Percentiles rank a stretch among this genome's conserved stretches.
These are phyloP conservation scores for Thaumatotibia leucotreta DNA, from an alignment of 1,140 invertebrate genomes.

Conservation along the genomic window DNA sequence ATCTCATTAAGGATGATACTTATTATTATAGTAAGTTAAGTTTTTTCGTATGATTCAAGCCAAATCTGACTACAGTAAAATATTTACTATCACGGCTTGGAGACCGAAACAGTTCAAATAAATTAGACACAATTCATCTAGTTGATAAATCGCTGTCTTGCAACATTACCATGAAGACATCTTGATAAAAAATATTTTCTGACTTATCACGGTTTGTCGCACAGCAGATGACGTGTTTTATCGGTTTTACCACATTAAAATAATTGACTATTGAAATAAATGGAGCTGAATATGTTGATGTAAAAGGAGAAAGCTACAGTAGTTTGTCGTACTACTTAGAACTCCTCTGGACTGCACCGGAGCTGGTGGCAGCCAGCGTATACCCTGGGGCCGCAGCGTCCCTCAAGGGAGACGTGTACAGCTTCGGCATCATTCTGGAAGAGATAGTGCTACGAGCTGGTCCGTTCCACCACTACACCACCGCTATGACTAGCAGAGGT, in stretches of 20 bases:
- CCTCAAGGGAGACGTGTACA: constrained; percentile 92
- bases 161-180: too few species aligned
- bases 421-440: constrained; percentile 91
- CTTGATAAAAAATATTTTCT: too few species aligned
- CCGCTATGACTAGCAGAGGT: constrained; percentile 60
- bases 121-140: too few species aligned
- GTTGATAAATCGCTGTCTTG: too few species aligned
- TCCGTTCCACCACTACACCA: constrained; percentile 78
- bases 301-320: neutral
- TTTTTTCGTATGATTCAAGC: neutral
- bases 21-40: constrained; percentile 84
- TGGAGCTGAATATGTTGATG: neutral
- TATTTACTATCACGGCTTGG: too few species aligned
- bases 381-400: constrained; percentile 84
- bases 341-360: constrained; percentile 87
- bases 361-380: constrained; percentile 82
- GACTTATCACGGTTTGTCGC: too few species aligned
- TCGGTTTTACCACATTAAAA: too few species aligned
- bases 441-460: constrained; percentile 90
- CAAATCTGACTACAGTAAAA: neutral
- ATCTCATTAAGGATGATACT: constrained; percentile 83
- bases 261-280: too few species aligned
- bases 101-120: too few species aligned
- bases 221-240: too few species aligned
- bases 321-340: constrained; percentile 74